These are phyloP conservation scores for Hypselothyrea guttata DNA, from an alignment of 2,888 invertebrate species.

Conservation along the genomic window DNA sequence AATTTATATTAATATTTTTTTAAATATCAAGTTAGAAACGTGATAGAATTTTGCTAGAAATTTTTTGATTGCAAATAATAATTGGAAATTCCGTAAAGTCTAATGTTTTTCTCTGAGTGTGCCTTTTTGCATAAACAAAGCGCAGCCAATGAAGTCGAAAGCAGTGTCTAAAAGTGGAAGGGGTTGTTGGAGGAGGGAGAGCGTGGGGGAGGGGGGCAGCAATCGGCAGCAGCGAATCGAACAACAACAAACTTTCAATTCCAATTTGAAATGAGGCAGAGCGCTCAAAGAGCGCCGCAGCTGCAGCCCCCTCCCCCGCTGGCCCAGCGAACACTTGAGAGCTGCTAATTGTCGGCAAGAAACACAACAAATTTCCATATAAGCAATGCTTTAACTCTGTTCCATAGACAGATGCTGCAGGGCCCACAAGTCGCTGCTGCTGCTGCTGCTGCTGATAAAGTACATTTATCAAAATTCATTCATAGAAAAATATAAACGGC, in stretches of 20 bases:
- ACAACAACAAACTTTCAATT: constrained; percentile 64
- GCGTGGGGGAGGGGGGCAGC: constrained; percentile 12
- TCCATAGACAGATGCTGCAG: constrained; percentile 40
- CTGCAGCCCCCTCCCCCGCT: constrained; percentile 25
- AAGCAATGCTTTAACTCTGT: constrained; percentile 36
- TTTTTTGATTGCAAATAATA: too few species aligned
- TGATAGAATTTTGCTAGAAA: too few species aligned
- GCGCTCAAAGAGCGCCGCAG: constrained; percentile 67
- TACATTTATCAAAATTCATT: constrained; percentile 76
- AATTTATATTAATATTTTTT: too few species aligned
- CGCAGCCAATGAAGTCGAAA: constrained; percentile 32
- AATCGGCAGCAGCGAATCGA: constrained; percentile 30
- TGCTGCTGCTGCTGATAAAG: constrained; percentile 63
- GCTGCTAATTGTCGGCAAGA: constrained; percentile 71
- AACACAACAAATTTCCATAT: constrained; percentile 58
- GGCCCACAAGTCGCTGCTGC: constrained; percentile 7
- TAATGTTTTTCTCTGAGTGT: too few species aligned
- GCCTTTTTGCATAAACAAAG: constrained; percentile 55
- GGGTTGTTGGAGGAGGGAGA: constrained; percentile 6
- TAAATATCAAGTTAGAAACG: too few species aligned
- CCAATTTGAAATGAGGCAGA: constrained; percentile 74
- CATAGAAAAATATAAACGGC: constrained; percentile 55
- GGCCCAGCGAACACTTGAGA: constrained; percentile 56
- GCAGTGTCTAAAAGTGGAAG: neutral
- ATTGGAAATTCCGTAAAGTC: too few species aligned